These are phyloP conservation scores for Heliconius charithonia DNA, from an alignment of 2,888 invertebrate genomes.

Conservation along the genomic window DNA sequence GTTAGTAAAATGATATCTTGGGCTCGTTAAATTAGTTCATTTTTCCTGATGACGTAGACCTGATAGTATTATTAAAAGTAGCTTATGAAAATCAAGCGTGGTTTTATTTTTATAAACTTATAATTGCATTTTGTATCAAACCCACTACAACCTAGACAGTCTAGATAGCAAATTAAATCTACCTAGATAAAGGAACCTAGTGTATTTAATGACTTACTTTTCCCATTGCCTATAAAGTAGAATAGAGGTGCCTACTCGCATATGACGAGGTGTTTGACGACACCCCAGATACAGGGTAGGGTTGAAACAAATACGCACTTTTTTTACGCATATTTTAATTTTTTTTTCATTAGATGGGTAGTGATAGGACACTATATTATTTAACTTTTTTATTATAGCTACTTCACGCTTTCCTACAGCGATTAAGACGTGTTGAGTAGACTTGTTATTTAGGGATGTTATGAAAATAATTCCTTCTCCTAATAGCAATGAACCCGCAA, in stretches of 20 bases:
- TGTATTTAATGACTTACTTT: conserved; percentile 36
- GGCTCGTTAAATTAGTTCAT: too few relatives aligned
- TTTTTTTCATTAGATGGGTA: too few relatives aligned
- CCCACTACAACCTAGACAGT: neutral
- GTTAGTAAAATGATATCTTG: too few relatives aligned
- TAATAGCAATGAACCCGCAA: too few relatives aligned
- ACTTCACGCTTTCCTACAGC: too few relatives aligned
- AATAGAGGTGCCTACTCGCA: conserved; percentile 55
- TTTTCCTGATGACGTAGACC: too few relatives aligned
- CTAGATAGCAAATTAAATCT: conserved; percentile 9
- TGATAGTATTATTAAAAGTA: too few relatives aligned
- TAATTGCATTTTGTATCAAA: neutral
- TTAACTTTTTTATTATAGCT: too few relatives aligned
- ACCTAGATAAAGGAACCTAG: conserved; percentile 14
- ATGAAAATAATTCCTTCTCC: too few relatives aligned
- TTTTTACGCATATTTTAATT: neutral
- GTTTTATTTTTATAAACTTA: neutral
- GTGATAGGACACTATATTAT: too few relatives aligned
- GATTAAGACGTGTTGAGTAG: too few relatives aligned
- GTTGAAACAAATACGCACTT: conserved; percentile 53
- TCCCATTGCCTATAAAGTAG: conserved; percentile 40
- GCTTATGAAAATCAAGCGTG: neutral
- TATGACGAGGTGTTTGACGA: conserved; percentile 68
- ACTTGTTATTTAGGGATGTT: too few relatives aligned
- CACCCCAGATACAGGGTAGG: conserved; percentile 57